Percentiles rank a stretch among this genome's conserved stretches.
Evolutionary conservation across 2,113 vertebrate genomes (phyloP).

Genomic region (Hemiprocne comata): DNA sequence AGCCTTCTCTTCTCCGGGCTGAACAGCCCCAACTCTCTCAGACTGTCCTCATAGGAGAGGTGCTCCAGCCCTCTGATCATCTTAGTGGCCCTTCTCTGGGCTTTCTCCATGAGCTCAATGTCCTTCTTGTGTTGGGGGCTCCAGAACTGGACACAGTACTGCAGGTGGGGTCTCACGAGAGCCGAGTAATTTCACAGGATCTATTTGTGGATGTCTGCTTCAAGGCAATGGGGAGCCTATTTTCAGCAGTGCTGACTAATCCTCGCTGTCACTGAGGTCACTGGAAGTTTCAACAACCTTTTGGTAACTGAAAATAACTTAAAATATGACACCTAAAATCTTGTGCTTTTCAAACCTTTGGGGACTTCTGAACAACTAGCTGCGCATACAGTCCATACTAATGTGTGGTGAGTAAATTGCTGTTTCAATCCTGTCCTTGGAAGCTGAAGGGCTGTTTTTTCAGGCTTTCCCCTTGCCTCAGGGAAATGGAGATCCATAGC

Average conservation of each 20-base stretch:
- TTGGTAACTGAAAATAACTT: background rate
- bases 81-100: no score
- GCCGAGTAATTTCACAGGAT: background rate
- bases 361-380: background rate
- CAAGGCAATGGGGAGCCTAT: background rate
- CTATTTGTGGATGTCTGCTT: background rate
- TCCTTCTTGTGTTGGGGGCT: no score
- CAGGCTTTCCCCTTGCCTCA: background rate
- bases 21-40: no score
- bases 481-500: background rate
- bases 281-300: background rate
- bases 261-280: background rate
- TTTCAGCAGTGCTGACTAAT: conserved; percentile 19
- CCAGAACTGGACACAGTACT: no score
- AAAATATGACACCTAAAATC: background rate
- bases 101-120: no score
- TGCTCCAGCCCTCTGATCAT: no score
- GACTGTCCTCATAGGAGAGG: no score
- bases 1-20: no score
- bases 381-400: background rate
- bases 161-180: no score
- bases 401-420: background rate
- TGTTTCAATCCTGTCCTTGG: background rate
- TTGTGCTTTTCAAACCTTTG: background rate
- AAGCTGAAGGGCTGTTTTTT: background rate